Percentiles rank a stretch among this genome's conserved stretches.
Conservation (phyloP, 2,797 vertebrate genomes). For the Acanthurus tractus region DNA sequence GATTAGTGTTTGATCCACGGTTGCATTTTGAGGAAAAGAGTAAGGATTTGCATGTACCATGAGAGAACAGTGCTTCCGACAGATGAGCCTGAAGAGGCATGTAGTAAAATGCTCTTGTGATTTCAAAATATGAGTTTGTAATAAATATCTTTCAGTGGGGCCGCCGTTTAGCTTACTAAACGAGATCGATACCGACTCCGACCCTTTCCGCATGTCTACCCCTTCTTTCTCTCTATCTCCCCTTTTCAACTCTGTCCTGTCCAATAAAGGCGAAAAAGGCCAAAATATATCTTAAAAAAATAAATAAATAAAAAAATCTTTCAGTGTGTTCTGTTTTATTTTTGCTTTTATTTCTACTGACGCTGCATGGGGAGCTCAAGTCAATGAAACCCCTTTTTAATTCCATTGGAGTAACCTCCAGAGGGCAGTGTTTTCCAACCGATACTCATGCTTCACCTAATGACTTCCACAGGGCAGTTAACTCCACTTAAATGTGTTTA, state of each 20-base stretch:
- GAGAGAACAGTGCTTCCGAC: neutral
- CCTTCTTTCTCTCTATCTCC: no score
- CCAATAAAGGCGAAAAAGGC: no score
- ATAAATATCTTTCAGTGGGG: no score
- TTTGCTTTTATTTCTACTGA: neutral
- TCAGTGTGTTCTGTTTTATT: neutral
- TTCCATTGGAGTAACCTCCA: conserved; percentile 41
- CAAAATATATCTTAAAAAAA: no score
- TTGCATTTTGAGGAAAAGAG: neutral
- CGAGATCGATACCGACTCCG: no score
- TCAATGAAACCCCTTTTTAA: neutral
- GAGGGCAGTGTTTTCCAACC: conserved; percentile 69
- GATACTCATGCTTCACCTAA: conserved; percentile 28
- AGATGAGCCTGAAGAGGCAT: neutral
- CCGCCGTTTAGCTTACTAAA: no score
- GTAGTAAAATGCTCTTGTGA: neutral
- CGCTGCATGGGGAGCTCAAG: neutral
- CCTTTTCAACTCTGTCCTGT: no score
- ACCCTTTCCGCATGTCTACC: no score
- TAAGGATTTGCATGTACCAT: neutral
- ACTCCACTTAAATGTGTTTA: conserved; percentile 28
- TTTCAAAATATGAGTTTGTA: neutral
- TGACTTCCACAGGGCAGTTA: conserved; percentile 24
- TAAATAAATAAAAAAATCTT: no score
- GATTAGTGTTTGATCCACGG: neutral